phyloP scores from a whole-genome alignment of 1,140 invertebrate genomes.

The Drosophila lowei region DNA sequence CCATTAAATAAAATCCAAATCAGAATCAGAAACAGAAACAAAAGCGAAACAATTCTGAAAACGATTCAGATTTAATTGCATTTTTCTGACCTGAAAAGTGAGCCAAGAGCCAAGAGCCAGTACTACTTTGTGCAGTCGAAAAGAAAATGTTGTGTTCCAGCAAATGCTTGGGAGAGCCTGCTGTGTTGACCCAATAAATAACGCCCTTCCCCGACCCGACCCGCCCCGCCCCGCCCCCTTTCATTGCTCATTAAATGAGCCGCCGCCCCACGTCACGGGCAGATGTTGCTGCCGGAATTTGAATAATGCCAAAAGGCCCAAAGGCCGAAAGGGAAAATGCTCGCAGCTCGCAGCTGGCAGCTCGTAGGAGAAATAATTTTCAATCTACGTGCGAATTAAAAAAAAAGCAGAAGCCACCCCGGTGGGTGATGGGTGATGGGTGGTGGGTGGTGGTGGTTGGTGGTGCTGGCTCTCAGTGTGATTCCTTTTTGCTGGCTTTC shows the following conservation, averaged over 20 bases:
- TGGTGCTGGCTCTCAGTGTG: constrained; percentile 30
- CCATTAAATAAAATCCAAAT: constrained; percentile 11
- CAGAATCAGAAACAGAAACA: constrained; percentile 19
- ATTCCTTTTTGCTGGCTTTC: constrained; percentile 27
- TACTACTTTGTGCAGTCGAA: constrained; percentile 19
- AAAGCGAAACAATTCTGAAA: constrained; percentile 17
- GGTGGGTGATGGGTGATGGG: constrained; percentile 5
- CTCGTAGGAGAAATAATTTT: constrained; percentile 32
- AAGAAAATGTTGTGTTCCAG: not conserved
- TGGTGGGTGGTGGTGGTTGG: no score
- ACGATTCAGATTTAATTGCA: constrained; percentile 49
- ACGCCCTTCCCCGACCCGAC: not conserved
- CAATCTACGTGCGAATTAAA: constrained; percentile 44
- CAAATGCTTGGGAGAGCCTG: constrained; percentile 20
- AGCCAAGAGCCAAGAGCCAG: constrained; percentile 22
- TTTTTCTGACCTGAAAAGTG: constrained; percentile 41
- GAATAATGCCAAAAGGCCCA: constrained; percentile 35
- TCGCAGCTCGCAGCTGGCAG: no score
- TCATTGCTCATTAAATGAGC: constrained; percentile 10
- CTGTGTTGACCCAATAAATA: constrained; percentile 54
- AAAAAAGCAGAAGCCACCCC: constrained; percentile 22
- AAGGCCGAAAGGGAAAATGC: not conserved
- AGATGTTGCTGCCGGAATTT: constrained; percentile 61
- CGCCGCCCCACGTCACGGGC: constrained; percentile 17
- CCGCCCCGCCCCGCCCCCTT: no score